Percentiles rank a stretch among this genome's conserved stretches.
Conservation (phyloP, 2,888 invertebrate genomes). For the Steromphala cineraria region DNA sequence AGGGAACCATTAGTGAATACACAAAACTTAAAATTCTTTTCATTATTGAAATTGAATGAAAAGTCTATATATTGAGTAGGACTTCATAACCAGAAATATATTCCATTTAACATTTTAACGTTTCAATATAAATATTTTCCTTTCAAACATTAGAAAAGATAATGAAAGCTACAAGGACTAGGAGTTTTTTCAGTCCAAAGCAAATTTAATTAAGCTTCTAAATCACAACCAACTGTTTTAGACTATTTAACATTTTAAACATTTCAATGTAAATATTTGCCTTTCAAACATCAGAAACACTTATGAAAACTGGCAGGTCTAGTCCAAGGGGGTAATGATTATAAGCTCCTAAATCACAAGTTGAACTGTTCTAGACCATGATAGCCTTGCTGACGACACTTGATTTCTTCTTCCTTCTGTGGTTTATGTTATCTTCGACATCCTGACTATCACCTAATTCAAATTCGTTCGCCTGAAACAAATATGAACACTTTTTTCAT, state of each 20-base stretch:
- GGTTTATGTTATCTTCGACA: constrained; percentile 38
- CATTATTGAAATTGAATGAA: too few species aligned
- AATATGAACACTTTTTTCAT: neutral
- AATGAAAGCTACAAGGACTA: neutral
- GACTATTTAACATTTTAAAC: too few species aligned
- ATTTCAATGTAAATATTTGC: too few species aligned
- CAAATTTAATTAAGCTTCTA: too few species aligned
- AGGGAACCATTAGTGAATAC: too few species aligned
- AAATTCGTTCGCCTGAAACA: constrained; percentile 56
- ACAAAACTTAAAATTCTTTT: too few species aligned
- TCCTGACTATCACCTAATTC: constrained; percentile 62
- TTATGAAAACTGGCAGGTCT: neutral
- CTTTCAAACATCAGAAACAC: neutral
- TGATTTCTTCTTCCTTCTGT: constrained; percentile 53
- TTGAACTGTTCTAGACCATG: constrained; percentile 44
- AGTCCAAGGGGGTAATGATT: neutral
- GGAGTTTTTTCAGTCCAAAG: too few species aligned
- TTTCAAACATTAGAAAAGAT: neutral
- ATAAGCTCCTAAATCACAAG: neutral
- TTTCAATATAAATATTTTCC: too few species aligned
- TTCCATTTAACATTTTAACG: too few species aligned
- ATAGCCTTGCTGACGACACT: constrained; percentile 60
- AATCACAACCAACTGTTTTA: too few species aligned
- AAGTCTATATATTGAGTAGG: too few species aligned
- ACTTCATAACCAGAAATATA: too few species aligned